Evolutionary conservation across 2,797 vertebrate species (phyloP).

Genomic region (Florisuga fusca): DNA sequence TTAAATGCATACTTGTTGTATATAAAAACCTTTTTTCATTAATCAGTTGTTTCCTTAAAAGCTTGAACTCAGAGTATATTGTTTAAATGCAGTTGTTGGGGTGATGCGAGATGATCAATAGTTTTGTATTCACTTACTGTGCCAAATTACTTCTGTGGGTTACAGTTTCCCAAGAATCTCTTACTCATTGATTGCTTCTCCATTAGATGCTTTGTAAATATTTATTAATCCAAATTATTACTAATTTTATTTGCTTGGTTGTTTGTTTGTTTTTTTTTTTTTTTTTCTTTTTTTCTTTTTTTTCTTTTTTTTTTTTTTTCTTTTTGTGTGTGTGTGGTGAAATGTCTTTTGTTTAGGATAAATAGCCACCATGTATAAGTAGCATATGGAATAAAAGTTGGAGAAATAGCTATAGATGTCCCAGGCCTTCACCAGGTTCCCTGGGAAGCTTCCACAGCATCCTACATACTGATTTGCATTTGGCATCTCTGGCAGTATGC

Average conservation of each 20-base stretch:
- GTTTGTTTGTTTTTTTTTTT: no score
- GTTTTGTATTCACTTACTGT: background rate
- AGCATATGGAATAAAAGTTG: background rate
- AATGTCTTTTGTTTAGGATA: background rate
- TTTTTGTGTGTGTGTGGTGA: background rate
- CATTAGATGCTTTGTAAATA: background rate
- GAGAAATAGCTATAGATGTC: background rate
- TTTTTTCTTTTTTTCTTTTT: no score
- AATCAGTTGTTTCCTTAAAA: background rate
- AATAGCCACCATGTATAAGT: background rate
- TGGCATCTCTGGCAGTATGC: background rate
- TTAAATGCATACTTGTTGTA: background rate
- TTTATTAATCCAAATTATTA: background rate
- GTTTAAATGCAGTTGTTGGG: background rate
- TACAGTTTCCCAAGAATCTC: background rate
- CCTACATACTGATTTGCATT: background rate
- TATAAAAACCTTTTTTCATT: background rate
- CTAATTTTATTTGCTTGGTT: background rate
- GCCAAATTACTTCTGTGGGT: background rate
- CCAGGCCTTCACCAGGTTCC: background rate
- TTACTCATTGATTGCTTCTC: background rate
- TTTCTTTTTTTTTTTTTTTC: no score
- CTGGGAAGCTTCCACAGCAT: background rate
- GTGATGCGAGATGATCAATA: background rate
- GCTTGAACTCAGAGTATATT: background rate